Evolutionary conservation across 1,140 invertebrate species (phyloP), one percentile per base, ranked within the genome.

Genomic region (Platyura marginata): DNA sequence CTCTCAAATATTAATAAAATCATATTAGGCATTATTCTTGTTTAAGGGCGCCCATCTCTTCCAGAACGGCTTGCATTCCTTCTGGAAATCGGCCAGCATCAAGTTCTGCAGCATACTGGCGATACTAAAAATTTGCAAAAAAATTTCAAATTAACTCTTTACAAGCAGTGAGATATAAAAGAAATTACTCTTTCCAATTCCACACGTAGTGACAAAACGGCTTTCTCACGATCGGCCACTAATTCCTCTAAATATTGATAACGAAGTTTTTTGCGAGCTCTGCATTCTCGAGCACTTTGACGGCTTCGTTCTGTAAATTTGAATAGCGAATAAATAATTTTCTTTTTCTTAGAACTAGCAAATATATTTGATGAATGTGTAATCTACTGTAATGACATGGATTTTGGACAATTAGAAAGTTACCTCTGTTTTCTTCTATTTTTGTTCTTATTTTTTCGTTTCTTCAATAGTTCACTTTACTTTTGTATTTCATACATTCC

Each of bases 231-330:
- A 61, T 93, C 87, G 2, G 81, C 71, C 2, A 97, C 92, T 40
- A 97, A 64, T 62, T 98, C 92, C 63, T 97, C 93, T 42, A 98
- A 69, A 62, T 98, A 97, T 63, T 98, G 92, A 63, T 96, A 95
- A 20, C 93, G 73, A 33, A 97, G 71, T 57, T 98, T 97, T 67
- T 98, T 98, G 33, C 93, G 71, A 29, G 92, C 92, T 49, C 93
- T 75, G 62, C 92, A 98, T 70, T 97, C 93, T 51, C 92, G 72
- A 46, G 93, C 93, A 69, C 89, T 94, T 69, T 97, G 92, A 48
- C 92, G 72, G 64, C 91, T 96, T 41, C 91, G 73, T 66, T 97
- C 92, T 88, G 59, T 44, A 46, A 41, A 45, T n/a, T n/a, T n/a
- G n/a, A n/a, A n/a, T n/a, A n/a, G n/a, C n/a, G n/a, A n/a, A n/a